Evolutionary conservation across 2,888 invertebrate species (phyloP).

Genomic region (Osmoderma eremita): DNA sequence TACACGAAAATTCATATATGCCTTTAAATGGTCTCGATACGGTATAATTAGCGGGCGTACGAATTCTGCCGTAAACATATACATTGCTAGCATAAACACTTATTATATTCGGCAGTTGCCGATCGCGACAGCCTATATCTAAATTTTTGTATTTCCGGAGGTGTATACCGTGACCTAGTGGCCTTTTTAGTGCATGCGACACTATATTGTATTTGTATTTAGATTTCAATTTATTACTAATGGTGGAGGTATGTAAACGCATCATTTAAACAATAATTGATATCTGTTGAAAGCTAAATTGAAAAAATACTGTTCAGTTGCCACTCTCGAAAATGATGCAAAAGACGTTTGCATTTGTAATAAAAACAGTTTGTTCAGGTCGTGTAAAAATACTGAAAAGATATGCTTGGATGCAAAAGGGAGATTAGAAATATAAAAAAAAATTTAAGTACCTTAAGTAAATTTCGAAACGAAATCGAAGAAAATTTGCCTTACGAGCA

Average conservation of each 20-base stretch:
- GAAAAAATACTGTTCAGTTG: too few relatives aligned
- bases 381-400: too few relatives aligned
- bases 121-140: constrained; percentile 39
- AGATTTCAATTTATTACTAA: not conserved
- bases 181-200: constrained; percentile 9
- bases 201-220: not conserved
- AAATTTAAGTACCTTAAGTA: too few relatives aligned
- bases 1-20: constrained; percentile 39
- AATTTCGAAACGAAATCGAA: too few relatives aligned
- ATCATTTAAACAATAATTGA: too few relatives aligned
- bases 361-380: too few relatives aligned
- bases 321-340: too few relatives aligned
- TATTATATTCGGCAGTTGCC: constrained; percentile 41
- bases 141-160: constrained; percentile 44
- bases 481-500: too few relatives aligned
- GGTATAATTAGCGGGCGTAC: constrained; percentile 47
- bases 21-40: constrained; percentile 41
- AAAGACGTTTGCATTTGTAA: too few relatives aligned
- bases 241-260: not conserved
- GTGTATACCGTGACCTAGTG: constrained; percentile 42
- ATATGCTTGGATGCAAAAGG: too few relatives aligned
- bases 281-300: too few relatives aligned
- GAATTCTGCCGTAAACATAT: constrained; percentile 45
- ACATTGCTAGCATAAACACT: constrained; percentile 38
- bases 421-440: too few relatives aligned